A percentile compares a stretch with the other conserved stretches of the same genome.
Conservation (phyloP, 1,140 invertebrate species). For the Rhyzopertha dominica region DNA sequence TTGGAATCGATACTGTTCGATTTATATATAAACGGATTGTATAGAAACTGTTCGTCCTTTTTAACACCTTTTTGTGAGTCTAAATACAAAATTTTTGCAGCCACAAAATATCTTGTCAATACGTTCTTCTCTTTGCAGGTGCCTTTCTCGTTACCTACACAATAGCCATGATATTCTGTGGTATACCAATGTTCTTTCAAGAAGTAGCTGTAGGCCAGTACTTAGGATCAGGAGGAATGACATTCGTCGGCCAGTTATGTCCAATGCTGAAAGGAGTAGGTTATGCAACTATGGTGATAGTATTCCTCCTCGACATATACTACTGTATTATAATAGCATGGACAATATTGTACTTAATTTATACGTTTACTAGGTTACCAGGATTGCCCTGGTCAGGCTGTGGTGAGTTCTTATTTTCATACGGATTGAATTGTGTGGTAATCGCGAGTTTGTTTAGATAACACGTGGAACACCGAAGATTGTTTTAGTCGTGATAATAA, state of each 20-base stretch:
- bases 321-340: conserved; percentile 62
- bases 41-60: too few species aligned
- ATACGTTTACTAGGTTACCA: conserved; percentile 48
- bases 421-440: not conserved
- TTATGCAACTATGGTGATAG: conserved; percentile 64
- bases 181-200: conserved; percentile 75
- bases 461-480: conserved; percentile 54
- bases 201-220: conserved; percentile 65
- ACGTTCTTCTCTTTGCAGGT: too few species aligned
- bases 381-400: conserved; percentile 55
- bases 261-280: conserved; percentile 64
- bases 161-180: conserved; percentile 67
- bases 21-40: too few species aligned
- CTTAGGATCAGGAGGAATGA: conserved; percentile 58
- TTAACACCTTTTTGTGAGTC: too few species aligned
- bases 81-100: too few species aligned
- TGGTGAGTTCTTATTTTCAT: conserved; percentile 43
- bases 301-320: conserved; percentile 61
- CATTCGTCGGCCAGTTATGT: conserved; percentile 55
- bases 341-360: conserved; percentile 59
- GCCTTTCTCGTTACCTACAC: conserved; percentile 63
- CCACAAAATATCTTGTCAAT: too few species aligned
- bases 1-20: too few species aligned
- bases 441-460: conserved; percentile 43
- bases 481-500: conserved; percentile 36